These are phyloP conservation scores for Martes martes DNA, from an alignment of 2,113 vertebrate species.

Conservation along the genomic window DNA sequence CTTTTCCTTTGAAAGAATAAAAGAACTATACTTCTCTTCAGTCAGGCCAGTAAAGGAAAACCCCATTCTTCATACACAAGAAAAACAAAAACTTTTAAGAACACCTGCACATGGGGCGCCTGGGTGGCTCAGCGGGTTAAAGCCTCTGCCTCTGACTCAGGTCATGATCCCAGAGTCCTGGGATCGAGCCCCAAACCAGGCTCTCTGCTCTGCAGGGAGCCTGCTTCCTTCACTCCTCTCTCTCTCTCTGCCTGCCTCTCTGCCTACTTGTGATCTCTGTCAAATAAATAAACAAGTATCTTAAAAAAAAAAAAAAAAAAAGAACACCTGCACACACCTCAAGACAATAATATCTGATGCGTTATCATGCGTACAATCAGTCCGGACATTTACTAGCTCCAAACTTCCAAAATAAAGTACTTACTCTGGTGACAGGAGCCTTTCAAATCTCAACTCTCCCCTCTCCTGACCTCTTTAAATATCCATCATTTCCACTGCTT, in stretches of 20 bases:
- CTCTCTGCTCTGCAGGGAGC: no score
- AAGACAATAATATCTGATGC: background rate
- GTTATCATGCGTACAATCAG: background rate
- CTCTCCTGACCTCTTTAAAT: background rate
- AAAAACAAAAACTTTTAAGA: background rate
- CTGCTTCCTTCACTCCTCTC: no score
- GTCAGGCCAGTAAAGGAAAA: background rate
- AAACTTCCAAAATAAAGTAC: background rate
- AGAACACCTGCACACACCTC: background rate
- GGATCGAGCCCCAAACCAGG: no score
- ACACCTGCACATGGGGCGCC: background rate
- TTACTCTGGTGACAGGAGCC: background rate
- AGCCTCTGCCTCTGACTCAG: no score
- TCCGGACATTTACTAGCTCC: background rate
- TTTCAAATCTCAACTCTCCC: background rate
- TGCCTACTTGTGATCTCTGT: no score
- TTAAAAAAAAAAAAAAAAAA: no score
- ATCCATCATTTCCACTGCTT: background rate
- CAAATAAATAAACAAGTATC: no score
- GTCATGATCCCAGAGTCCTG: no score
- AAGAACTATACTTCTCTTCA: background rate
- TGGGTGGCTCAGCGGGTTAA: no score
- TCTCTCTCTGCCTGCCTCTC: no score
- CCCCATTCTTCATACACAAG: background rate
- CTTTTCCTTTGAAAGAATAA: background rate